phyloP scores from a whole-genome alignment of 2,113 vertebrate genomes.

The Rafetus swinhoei region DNA sequence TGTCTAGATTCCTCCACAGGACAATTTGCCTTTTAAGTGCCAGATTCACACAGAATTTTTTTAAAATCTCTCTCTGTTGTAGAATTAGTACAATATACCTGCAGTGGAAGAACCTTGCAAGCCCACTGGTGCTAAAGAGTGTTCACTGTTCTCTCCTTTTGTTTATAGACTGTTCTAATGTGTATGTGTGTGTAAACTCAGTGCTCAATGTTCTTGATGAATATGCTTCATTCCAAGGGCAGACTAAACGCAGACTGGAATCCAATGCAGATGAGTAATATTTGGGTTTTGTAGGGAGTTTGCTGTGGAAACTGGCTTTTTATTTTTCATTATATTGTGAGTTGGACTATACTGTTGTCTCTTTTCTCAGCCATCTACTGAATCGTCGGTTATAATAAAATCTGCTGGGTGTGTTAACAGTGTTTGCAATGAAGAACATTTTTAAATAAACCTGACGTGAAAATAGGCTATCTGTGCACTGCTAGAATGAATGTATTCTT shows the following conservation, averaged over 20 bases:
- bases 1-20: conserved; percentile 49
- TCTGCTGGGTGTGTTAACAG: conserved; percentile 47
- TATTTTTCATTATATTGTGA: conserved; percentile 12
- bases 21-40: conserved; percentile 74
- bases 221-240: not conserved
- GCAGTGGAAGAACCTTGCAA: conserved; percentile 26
- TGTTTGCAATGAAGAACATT: conserved; percentile 65
- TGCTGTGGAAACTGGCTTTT: not conserved
- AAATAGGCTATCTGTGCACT: conserved; percentile 29
- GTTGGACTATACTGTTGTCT: not conserved
- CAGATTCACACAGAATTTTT: conserved; percentile 59
- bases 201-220: conserved; percentile 1
- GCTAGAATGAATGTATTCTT: not conserved
- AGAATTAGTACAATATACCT: conserved; percentile 24
- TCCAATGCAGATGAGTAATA: not conserved
- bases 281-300: not conserved
- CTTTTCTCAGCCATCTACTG: not conserved
- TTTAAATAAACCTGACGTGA: conserved; percentile 70
- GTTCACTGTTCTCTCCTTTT: conserved; percentile 29
- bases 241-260: conserved; percentile 26
- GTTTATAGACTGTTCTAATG: not conserved
- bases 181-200: conserved; percentile 47
- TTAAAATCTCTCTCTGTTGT: conserved; percentile 28
- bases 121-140: conserved; percentile 70
- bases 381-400: conserved; percentile 53